Percentiles rank a stretch among this genome's conserved stretches.
phyloP scores from a whole-genome alignment of 2,888 invertebrate species.

The Conus canariensis region DNA sequence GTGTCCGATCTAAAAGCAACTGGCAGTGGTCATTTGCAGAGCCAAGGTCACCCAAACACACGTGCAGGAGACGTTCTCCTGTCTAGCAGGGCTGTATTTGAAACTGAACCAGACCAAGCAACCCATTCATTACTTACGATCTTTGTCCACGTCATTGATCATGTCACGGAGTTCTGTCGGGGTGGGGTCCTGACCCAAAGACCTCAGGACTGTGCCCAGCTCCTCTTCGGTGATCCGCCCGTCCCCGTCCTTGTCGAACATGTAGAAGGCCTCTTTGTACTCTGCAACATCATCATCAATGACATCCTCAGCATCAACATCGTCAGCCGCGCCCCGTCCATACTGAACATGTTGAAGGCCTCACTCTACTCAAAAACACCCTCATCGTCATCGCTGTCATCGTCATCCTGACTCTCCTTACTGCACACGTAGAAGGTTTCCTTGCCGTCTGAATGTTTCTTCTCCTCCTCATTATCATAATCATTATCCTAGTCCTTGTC shows the following conservation, averaged over 20 bases:
- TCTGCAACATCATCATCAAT: slow-evolving; percentile 40
- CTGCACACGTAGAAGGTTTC: no score
- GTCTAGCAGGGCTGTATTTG: no score
- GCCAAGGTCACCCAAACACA: no score
- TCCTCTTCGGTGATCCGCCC: slow-evolving; percentile 99
- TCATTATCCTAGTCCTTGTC: no score
- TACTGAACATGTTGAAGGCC: not conserved
- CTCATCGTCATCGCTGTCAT: not conserved
- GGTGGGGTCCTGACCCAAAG: slow-evolving; percentile 99
- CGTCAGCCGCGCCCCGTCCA: not conserved
- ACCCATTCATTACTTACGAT: slow-evolving; percentile 92
- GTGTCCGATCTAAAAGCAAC: no score
- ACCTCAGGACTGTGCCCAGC: slow-evolving; percentile 99
- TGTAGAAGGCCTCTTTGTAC: slow-evolving; percentile 97
- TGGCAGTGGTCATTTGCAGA: no score
- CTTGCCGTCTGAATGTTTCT: no score
- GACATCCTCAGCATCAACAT: not conserved
- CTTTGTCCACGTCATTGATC: slow-evolving; percentile 99
- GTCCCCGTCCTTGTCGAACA: slow-evolving; percentile 99
- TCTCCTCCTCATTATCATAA: no score
- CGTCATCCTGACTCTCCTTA: no score
- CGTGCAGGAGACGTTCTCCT: no score
- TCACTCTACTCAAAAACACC: not conserved
- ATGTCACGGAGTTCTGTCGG: slow-evolving; percentile 99
- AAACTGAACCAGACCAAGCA: no score